Evolutionary conservation across 2,888 invertebrate genomes (phyloP), one percentile per base, ranked within the genome.

Genomic region (Deilephila porcellus): DNA sequence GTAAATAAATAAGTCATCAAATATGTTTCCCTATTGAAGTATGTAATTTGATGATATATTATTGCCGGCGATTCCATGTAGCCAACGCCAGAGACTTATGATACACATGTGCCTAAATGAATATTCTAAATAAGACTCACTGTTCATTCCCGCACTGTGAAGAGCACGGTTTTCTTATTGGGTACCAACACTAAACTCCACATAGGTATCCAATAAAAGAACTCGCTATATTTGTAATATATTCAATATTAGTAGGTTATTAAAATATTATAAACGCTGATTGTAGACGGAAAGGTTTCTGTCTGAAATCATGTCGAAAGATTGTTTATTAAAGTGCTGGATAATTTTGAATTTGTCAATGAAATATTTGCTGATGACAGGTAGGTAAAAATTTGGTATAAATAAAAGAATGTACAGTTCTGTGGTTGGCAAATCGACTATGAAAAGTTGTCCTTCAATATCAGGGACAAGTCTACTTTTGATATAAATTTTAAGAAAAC

Each of bases 81-180:
- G 67, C 67, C 67, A 67, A 67, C 67, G 67, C 67, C 67, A 67
- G 67, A 64, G 20, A 67, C 67, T 67, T 67, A 67, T 67, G 67
- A 67, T 67, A 67, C 52, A 67, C 52, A 67, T 67, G 67, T 67
- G 67, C 67, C 67, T 67, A 67, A 67, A 45, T 64, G 37, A 67
- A 52, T 67, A 67, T 52, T 67, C 45, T 67, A 67, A 63, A 67
- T 67, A 67, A 67, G 67, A 67, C 67, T 67, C 67, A 67, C 67
- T 67, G 67, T 67, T 67, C 67, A 67, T 67, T 67, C 67, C 67
- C 25, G 67, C 67, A 67, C 67, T 67, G 67, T 25, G 45, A 67
- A 67, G 52, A 67, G 67, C 67, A 52, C 25, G 45, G 67, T 67
- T 52, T 67, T 67, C 6, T 67, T 67, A 67, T 67, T 52, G 67